These are phyloP conservation scores for Invenusta paracnida DNA, from an alignment of 2,888 invertebrate genomes.

Conservation along the genomic window DNA sequence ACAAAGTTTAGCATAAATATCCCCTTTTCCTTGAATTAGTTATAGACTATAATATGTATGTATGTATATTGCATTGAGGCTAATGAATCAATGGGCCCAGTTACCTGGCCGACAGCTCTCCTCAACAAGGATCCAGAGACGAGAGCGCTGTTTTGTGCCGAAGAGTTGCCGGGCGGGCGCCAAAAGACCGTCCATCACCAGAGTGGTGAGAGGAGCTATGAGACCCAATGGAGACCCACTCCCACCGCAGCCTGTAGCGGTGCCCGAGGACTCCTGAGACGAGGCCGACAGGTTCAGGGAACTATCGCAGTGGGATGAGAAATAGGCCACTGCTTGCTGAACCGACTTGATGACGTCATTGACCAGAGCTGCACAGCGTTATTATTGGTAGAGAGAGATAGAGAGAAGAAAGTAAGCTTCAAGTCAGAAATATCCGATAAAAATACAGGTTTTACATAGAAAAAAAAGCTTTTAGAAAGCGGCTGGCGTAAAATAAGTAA, in stretches of 20 bases:
- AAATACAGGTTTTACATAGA: no score
- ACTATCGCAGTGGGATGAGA: neutral
- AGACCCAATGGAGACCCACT: neutral
- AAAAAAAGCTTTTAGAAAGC: no score
- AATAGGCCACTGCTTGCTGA: slow-evolving; percentile 35
- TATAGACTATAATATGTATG: no score
- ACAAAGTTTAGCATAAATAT: no score
- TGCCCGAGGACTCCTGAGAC: neutral
- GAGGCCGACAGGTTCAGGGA: neutral
- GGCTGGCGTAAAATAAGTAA: no score
- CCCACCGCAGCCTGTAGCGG: neutral
- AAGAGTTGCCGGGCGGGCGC: neutral
- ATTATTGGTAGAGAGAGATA: no score
- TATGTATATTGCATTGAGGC: no score
- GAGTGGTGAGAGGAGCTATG: slow-evolving; percentile 14
- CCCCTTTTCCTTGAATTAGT: no score
- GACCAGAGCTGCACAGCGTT: slow-evolving; percentile 24
- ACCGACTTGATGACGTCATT: slow-evolving; percentile 37
- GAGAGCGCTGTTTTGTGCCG: slow-evolving; percentile 25
- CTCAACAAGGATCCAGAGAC: slow-evolving; percentile 20
- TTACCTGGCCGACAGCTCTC: slow-evolving; percentile 34
- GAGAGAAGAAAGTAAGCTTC: no score
- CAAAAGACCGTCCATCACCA: slow-evolving; percentile 15
- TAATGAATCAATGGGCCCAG: no score
- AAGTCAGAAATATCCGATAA: no score